A percentile compares a stretch with the other conserved stretches of the same genome.
phyloP scores from a whole-genome alignment of 2,888 invertebrate genomes.

The Cosmia trapezina region DNA sequence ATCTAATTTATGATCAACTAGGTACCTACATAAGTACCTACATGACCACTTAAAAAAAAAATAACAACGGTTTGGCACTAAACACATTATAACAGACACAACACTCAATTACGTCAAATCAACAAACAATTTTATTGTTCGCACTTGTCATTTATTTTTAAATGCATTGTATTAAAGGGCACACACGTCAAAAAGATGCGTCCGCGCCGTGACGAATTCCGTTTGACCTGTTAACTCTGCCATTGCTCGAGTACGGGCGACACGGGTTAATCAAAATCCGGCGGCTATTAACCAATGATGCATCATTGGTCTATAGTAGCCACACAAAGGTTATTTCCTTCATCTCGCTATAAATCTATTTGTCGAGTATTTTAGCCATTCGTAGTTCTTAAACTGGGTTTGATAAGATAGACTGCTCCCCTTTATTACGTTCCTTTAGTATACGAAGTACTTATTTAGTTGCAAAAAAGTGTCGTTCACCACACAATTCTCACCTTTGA shows the following conservation, averaged over 20 bases:
- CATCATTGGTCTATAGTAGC: conserved; percentile 68
- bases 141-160: conserved; percentile 38
- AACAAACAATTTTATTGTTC: conserved; percentile 14
- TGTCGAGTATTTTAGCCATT: neutral
- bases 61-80: conserved; percentile 6
- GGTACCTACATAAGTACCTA: no score
- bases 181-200: conserved; percentile 56
- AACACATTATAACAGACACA: conserved; percentile 20
- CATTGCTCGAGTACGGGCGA: conserved; percentile 56
- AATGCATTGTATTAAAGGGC: conserved; percentile 37
- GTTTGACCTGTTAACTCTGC: conserved; percentile 71
- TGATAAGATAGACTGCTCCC: neutral
- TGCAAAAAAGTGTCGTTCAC: no score
- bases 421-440: neutral
- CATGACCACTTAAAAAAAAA: no score
- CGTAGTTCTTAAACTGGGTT: neutral
- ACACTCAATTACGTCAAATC: conserved; percentile 24
- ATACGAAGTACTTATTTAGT: no score
- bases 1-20: neutral
- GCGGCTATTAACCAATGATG: conserved; percentile 66
- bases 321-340: conserved; percentile 60
- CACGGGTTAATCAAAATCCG: conserved; percentile 66
- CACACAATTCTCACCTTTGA: no score
- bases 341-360: conserved; percentile 37
- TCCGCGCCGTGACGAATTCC: conserved; percentile 63